A percentile compares a stretch with the other conserved stretches of the same genome.
phyloP scores from a whole-genome alignment of 2,113 vertebrate genomes.

The Python bivittatus region DNA sequence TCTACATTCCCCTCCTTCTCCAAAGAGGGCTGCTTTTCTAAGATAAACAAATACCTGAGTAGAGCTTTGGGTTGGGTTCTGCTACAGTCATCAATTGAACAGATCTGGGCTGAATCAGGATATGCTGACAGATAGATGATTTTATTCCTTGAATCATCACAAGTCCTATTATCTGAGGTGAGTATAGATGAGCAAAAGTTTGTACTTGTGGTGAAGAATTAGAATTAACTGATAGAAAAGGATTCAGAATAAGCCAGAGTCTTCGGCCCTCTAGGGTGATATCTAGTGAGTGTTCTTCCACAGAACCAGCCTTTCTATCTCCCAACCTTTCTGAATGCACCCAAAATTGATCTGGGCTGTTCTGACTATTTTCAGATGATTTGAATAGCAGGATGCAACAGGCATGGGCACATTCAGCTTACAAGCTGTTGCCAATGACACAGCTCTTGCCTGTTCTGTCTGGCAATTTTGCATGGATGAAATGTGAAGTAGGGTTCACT shows the following conservation, averaged over 20 bases:
- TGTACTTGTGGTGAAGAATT: neutral
- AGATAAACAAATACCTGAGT: conserved; percentile 28
- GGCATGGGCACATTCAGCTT: neutral
- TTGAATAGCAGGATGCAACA: neutral
- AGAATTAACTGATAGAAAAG: neutral
- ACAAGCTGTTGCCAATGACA: neutral
- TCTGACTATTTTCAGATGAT: neutral
- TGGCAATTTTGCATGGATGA: neutral
- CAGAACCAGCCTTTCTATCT: neutral
- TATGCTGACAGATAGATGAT: conserved; percentile 40
- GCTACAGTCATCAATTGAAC: conserved; percentile 54
- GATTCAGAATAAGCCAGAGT: neutral
- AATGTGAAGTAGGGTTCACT: neutral
- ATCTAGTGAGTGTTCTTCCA: neutral
- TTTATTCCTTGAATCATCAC: neutral
- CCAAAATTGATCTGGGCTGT: neutral
- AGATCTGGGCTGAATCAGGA: conserved; percentile 52
- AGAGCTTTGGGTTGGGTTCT: conserved; percentile 52
- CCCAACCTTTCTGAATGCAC: neutral
- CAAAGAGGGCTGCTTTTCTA: conserved; percentile 43
- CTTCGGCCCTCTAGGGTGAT: neutral
- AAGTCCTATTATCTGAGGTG: neutral
- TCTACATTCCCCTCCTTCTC: conserved; percentile 35
- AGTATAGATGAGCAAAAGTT: accelerated
- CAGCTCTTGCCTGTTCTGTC: neutral